A percentile compares a stretch with the other conserved stretches of the same genome.
phyloP scores from a whole-genome alignment of 2,888 invertebrate species.

The Hetaerina titia region DNA sequence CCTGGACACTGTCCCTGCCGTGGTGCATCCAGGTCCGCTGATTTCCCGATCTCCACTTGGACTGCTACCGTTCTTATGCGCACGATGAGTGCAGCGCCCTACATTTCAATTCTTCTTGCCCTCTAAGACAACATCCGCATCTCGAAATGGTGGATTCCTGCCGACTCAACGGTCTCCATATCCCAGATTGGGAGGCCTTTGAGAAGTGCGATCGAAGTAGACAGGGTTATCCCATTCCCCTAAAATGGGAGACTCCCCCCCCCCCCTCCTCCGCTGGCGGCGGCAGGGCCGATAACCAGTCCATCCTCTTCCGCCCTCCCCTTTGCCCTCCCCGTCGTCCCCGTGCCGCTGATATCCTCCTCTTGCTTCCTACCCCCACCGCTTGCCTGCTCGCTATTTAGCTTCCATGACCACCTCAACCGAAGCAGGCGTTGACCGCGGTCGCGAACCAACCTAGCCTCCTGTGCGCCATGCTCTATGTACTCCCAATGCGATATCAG shows the following conservation, averaged over 20 bases:
- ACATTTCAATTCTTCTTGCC: constrained; percentile 40
- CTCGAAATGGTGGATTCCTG: constrained; percentile 53
- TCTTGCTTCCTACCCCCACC: background rate
- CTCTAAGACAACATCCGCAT: constrained; percentile 56
- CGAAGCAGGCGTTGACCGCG: constrained; percentile 63
- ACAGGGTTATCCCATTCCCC: constrained; percentile 22
- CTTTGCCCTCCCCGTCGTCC: background rate
- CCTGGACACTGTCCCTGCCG: constrained; percentile 8
- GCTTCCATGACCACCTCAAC: constrained; percentile 54
- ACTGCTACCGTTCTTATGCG: constrained; percentile 45
- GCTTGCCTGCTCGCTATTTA: no score
- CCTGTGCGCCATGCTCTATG: background rate
- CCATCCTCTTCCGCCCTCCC: background rate
- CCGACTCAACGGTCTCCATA: constrained; percentile 54
- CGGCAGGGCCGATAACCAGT: background rate
- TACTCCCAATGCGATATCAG: background rate
- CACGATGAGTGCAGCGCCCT: constrained; percentile 16
- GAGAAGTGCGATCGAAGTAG: background rate
- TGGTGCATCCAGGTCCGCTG: constrained; percentile 8
- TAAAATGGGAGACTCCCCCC: constrained; percentile 44
- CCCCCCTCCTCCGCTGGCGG: constrained; percentile 36
- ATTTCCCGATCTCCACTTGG: constrained; percentile 46
- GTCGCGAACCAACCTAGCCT: background rate
- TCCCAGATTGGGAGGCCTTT: constrained; percentile 40
- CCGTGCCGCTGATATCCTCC: background rate